A percentile compares a stretch with the other conserved stretches of the same genome.
Evolutionary conservation across 92 coral and sea anemone genomes (phyloP).

Genomic region (Palythoa caribaeorum): DNA sequence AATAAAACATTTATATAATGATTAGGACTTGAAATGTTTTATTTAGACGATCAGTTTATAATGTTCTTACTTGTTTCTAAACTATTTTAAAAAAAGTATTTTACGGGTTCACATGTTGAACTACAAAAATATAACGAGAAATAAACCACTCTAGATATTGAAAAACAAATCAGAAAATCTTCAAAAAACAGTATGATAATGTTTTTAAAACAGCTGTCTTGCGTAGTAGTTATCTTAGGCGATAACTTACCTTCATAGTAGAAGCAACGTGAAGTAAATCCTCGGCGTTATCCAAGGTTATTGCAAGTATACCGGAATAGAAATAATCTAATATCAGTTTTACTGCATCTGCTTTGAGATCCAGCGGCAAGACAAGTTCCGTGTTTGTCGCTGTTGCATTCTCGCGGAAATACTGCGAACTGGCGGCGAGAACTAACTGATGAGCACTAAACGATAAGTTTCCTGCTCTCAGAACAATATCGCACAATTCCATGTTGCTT

Average conservation of each 20-base stretch:
- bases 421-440: slow-evolving; percentile 78
- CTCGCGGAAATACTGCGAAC: slow-evolving; percentile 79
- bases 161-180: neutral
- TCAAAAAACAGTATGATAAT: too few species aligned
- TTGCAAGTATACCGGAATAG: slow-evolving; percentile 75
- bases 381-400: slow-evolving; percentile 24
- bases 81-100: too few species aligned
- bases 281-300: slow-evolving; percentile 62
- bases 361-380: slow-evolving; percentile 65
- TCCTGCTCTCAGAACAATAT: slow-evolving; percentile 74
- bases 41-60: too few species aligned
- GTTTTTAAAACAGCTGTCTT: too few species aligned
- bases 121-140: too few species aligned
- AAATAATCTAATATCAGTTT: slow-evolving; percentile 79
- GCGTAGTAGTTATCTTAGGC: neutral
- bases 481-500: slow-evolving; percentile 84
- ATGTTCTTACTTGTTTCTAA: too few species aligned
- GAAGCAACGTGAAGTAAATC: slow-evolving; percentile 73
- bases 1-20: too few species aligned
- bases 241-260: slow-evolving; percentile 76
- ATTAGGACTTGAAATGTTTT: too few species aligned
- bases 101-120: too few species aligned
- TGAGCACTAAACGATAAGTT: slow-evolving; percentile 83
- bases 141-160: too few species aligned
- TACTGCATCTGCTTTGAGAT: slow-evolving; percentile 71